Base-by-base conservation (phyloP, 2,113 vertebrate genomes). In the Hiodon alosoides region DNA sequence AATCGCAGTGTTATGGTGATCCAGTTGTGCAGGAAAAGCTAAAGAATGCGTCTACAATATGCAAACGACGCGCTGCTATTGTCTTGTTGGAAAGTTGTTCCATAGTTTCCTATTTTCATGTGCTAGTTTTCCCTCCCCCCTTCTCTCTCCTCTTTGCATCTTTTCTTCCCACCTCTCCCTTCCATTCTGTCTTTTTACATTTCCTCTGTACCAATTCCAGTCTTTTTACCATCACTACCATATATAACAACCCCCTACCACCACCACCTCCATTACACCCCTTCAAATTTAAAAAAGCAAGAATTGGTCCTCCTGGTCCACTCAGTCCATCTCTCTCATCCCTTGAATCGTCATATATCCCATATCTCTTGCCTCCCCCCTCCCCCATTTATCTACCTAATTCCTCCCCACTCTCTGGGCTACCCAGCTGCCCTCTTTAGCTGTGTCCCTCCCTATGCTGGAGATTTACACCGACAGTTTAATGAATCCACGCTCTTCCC, bases 381-480 rank as follows among this genome's bases (percentile, higher is more conserved):
- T 58, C 53, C 8, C 31, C 11, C 50, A 59, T 17, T 59, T 54
- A 8, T 16, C 60, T 16, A 10, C 13, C 53, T 53, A 55, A 5
- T 7, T 47, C 58, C 13, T 51, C 47, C 16, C 48, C 58, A 10
- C 47, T 46, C 13, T 11, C 17, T 60, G 4, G 9, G 10, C 52
- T 55, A 51, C 31, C 47, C 48, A 3, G 7, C 67, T 50, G 51
- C 4, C 54, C 11, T 17, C 52, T 16, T 16, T 13, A 11, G 9
- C 48, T 54, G 17, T 62, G 48, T 47, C 7, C 14, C 51, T 70
- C 67, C 71, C 83, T 58, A n/a, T 1, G 77, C 84, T 83, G 80
- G 82, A 84, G 88, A 88, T 87, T 86, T 89, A 89, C 79, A 53
- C 79, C 31, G 86, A 87, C 88, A 88, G 78, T 87, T 88, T 90